These are phyloP conservation scores for Xanthorhoe spadicearia DNA, from an alignment of 2,888 invertebrate species.

Conservation along the genomic window DNA sequence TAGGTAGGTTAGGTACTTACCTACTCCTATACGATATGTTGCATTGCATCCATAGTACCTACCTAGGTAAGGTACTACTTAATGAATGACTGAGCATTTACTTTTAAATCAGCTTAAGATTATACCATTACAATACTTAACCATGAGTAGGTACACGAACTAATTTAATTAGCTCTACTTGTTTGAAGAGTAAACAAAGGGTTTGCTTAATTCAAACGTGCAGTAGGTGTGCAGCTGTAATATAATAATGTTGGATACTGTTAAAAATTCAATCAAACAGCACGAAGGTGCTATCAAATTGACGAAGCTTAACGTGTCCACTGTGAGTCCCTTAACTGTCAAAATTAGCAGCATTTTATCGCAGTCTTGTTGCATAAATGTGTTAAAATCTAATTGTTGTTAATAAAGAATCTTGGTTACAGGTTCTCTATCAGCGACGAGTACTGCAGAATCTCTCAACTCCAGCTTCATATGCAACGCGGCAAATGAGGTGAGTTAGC, in stretches of 20 bases:
- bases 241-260: constrained; percentile 54
- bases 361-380: neutral
- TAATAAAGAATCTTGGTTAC: constrained; percentile 45
- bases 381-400: neutral
- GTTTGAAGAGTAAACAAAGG: constrained; percentile 8
- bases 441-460: constrained; percentile 93
- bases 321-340: constrained; percentile 47
- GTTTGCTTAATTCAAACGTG: neutral
- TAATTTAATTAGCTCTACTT: constrained; percentile 22
- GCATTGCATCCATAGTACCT: no score
- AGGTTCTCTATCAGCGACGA: constrained; percentile 92
- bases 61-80: no score
- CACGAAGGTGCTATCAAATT: constrained; percentile 59
- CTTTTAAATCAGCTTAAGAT: constrained; percentile 19
- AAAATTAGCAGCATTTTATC: neutral
- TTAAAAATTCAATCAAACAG: constrained; percentile 58
- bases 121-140: constrained; percentile 19
- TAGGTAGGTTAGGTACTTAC: no score
- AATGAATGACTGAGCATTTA: neutral
- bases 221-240: neutral
- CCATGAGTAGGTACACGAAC: neutral
- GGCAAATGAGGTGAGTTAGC: constrained; percentile 88
- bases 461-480: constrained; percentile 94
- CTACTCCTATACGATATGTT: no score
- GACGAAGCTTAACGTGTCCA: constrained; percentile 59